A percentile compares a stretch with the other conserved stretches of the same genome.
phyloP scores from a whole-genome alignment of 2,888 invertebrate genomes.

The Drosophila macrospina region DNA sequence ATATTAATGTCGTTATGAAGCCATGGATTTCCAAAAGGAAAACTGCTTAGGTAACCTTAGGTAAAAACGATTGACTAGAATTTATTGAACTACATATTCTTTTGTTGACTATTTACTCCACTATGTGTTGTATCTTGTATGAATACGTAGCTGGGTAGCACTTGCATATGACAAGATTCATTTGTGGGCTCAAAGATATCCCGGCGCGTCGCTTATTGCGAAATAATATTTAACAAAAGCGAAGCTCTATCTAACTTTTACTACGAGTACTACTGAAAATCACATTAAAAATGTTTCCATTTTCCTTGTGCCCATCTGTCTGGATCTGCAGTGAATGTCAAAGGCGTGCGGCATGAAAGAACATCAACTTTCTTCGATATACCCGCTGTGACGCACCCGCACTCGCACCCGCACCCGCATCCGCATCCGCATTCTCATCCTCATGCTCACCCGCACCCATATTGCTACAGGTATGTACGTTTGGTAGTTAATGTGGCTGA shows the following conservation, averaged over 20 bases:
- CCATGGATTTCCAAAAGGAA: too few species aligned
- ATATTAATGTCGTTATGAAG: too few species aligned
- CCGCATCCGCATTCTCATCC: slow-evolving; percentile 73
- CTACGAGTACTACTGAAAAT: slow-evolving; percentile 32
- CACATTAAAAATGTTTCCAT: slow-evolving; percentile 52
- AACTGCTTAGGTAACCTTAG: neutral
- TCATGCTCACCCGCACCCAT: slow-evolving; percentile 57
- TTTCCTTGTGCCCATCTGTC: slow-evolving; percentile 36
- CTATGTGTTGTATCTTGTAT: slow-evolving; percentile 6
- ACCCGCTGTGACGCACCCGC: slow-evolving; percentile 86
- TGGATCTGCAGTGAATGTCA: slow-evolving; percentile 83
- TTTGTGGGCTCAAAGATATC: slow-evolving; percentile 74
- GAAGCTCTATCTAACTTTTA: slow-evolving; percentile 31
- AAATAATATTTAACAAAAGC: slow-evolving; percentile 81
- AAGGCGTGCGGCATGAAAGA: slow-evolving; percentile 86
- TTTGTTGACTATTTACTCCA: slow-evolving; percentile 1
- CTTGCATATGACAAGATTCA: slow-evolving; percentile 71
- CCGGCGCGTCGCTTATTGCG: slow-evolving; percentile 80
- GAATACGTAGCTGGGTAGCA: slow-evolving; percentile 4
- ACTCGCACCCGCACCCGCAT: slow-evolving; percentile 58
- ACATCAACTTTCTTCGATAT: slow-evolving; percentile 86
- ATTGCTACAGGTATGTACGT: slow-evolving; percentile 84
- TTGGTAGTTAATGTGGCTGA: slow-evolving; percentile 27
- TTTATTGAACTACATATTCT: neutral
- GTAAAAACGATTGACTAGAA: neutral